Evolutionary conservation across 1,140 invertebrate genomes (phyloP), one percentile per base, ranked within the genome.

Genomic region (Luehdorfia chinensis): DNA sequence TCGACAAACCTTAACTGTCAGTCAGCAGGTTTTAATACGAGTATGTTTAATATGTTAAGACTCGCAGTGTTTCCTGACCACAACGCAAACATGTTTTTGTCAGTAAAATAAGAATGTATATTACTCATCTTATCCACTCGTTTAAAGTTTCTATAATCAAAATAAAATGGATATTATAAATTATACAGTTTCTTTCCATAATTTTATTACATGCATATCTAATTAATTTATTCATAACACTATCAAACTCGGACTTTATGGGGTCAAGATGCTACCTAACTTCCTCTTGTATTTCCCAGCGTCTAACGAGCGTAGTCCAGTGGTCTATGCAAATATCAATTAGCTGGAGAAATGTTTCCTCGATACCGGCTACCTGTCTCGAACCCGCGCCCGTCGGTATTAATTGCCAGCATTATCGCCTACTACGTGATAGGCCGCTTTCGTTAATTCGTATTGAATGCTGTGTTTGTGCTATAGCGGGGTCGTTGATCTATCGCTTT

Each of bases 241-340:
- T 32, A 47, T 46, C 39, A 43, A 12, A 43, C 31, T 47, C 43
- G 48, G 31, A 56, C 56, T 66, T 62, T 64, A 66, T 58, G 63
- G 63, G 64, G 60, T 66, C 64, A 64, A 45, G 64, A 60, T 64
- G 60, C 59, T 36, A 50, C 58, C 41, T 27, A 47, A 50, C 58
- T 69, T 69, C 66, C 66, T 60, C 47, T 45, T 62, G 48, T 31
- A 48, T 23, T 51, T 63, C 52, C 53, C 54, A 47, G 33, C 36
- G 46, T n/a, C 55, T 63, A 66, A 63, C 57, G 57, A 69, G 62
- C 50, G 52, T 57, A 41, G 54, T 14, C 14, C 39, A 39, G 51
- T 59, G 47, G 48, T 44, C 59, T 59, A 70, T 70, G 66, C 59
- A 70, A 68, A 74, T 74, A 74, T 74, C 66, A 70, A 70, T 74